Evolutionary conservation across 2,888 invertebrate genomes (phyloP), one percentile per base, ranked within the genome.

Genomic region (Xestobium rufovillosum): DNA sequence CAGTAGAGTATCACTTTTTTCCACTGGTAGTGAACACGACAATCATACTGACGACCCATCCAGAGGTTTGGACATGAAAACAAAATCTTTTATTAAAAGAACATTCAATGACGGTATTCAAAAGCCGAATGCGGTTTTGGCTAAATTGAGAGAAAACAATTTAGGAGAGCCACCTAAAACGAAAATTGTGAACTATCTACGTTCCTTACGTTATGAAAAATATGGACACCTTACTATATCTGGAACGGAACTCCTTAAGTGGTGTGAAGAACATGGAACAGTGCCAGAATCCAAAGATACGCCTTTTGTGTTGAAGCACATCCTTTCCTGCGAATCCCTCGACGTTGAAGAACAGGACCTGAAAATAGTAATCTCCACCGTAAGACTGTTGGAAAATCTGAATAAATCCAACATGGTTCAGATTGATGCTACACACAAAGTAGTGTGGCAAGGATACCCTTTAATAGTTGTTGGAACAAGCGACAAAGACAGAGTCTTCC

Each of bases 361-460:
- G n/a, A n/a, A n/a, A n/a, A n/a, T n/a, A n/a, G n/a, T n/a, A n/a
- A n/a, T n/a, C n/a, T n/a, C n/a, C n/a, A n/a, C n/a, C n/a, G n/a
- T n/a, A n/a, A n/a, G n/a, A n/a, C n/a, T n/a, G 28, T 10, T 27
- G 11, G 28, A 27, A 27, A 27, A 6, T 10, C 4, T 27, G 11
- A 27, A 27, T 6, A 9, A 27, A 6, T 27, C 28, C 4, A 27
- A 27, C 4, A 9, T 27, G 10, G 11, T 27, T 6, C 28, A 27
- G 11, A 27, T 27, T 9, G 28, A 27, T 27, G 28, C 28, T 27
- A 27, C 28, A 11, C 10, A 27, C 10, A 27, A 27, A 10, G 8
- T 27, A 9, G 10, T n/a, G n/a, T 9, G 28, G 28, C 28, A n/a
- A n/a, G n/a, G n/a, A n/a, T 27, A 10, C 10, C 11, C 28, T 6